Conservation (phyloP, 2,888 invertebrate species). For the Chaetoderma sp. region DNA sequence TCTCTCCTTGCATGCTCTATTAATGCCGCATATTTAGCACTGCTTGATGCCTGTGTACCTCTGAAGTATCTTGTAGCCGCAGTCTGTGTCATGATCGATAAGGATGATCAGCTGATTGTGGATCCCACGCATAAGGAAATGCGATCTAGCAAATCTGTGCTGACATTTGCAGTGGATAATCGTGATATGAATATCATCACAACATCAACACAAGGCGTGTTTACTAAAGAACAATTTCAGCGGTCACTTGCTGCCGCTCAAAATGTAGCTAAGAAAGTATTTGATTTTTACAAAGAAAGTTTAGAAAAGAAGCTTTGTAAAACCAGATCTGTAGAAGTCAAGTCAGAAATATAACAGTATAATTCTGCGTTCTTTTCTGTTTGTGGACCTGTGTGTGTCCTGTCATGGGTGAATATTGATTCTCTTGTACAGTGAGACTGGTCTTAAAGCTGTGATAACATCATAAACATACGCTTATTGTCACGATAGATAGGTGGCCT, state of each 20-base stretch:
- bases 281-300: slow-evolving; percentile 57
- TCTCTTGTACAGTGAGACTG: no score
- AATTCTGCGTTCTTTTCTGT: no score
- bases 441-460: no score
- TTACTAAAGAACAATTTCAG: slow-evolving; percentile 54
- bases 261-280: slow-evolving; percentile 49
- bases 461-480: no score
- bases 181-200: slow-evolving; percentile 51
- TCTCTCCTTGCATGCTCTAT: slow-evolving; percentile 81
- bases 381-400: no score
- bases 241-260: slow-evolving; percentile 44
- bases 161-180: slow-evolving; percentile 62
- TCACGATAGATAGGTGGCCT: no score
- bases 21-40: slow-evolving; percentile 85
- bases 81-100: slow-evolving; percentile 78
- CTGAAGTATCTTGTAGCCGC: slow-evolving; percentile 87
- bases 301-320: slow-evolving; percentile 55
- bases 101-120: slow-evolving; percentile 74
- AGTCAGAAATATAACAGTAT: not conserved
- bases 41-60: slow-evolving; percentile 85
- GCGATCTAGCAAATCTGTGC: slow-evolving; percentile 53
- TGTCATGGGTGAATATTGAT: no score
- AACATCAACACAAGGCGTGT: slow-evolving; percentile 49
- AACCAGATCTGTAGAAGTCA: slow-evolving; percentile 5
- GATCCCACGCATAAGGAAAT: slow-evolving; percentile 75